Conservation (phyloP, 2,113 vertebrate genomes). For the Gadus chalcogrammus region DNA sequence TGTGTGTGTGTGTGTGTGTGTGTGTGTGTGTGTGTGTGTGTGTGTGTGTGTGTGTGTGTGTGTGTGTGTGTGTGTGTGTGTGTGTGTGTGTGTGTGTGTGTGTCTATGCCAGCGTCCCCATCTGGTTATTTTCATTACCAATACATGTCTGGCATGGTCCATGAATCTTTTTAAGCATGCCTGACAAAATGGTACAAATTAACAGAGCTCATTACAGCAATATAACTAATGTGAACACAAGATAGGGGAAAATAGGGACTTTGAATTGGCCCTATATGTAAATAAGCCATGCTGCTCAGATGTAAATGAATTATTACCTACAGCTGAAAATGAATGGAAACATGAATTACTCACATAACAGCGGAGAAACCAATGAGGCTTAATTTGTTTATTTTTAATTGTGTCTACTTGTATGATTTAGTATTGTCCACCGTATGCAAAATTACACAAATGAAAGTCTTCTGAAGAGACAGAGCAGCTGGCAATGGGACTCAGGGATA, state of each 20-base stretch:
- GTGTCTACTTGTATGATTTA: not conserved
- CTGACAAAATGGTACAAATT: conserved; percentile 59
- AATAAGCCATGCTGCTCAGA: conserved; percentile 30
- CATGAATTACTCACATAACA: conserved; percentile 32
- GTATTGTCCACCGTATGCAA: conserved; percentile 7
- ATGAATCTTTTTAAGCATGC: conserved; percentile 34
- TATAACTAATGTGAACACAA: conserved; percentile 41
- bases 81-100: no score
- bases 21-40: no score
- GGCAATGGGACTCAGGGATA: no score
- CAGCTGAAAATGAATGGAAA: conserved; percentile 39
- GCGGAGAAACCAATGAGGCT: not conserved
- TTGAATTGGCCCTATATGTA: not conserved
- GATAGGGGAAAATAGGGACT: conserved; percentile 31
- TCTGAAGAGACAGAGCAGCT: no score
- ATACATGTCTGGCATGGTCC: conserved; percentile 33
- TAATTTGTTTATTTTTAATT: not conserved
- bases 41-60: no score
- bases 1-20: no score
- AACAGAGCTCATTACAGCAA: conserved; percentile 34
- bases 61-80: no score
- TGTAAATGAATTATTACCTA: conserved; percentile 7
- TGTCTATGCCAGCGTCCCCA: not conserved
- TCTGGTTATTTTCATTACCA: conserved; percentile 1
- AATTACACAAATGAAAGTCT: conserved; percentile 1